Base-by-base conservation (phyloP, 2,113 vertebrate genomes). In the Malurus melanocephalus region DNA sequence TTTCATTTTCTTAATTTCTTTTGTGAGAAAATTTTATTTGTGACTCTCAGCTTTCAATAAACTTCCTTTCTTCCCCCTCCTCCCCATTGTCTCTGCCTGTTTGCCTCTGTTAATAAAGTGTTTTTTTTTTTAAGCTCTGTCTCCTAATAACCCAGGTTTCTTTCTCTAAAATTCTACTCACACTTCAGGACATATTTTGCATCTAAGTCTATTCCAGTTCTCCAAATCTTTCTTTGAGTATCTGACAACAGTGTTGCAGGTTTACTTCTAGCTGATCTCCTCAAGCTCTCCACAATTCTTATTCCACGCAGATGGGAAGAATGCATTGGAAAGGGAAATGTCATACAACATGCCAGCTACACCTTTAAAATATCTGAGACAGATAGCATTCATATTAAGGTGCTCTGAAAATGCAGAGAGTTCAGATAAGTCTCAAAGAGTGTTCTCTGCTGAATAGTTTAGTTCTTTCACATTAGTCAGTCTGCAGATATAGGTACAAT, bases 1-100 rank as follows among this genome's bases (percentile, higher is more conserved):
- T 94, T 92, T 89, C 1, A 93, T 95, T 90, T 90, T 91, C 95
- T 91, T 95, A 74, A 90, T 87, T 93, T 93, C 64, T 69, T 16
- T 52, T 59, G 52, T 93, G 74, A 94, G 59, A 92, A 93, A 92
- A 87, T 55, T 59, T 88, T 22, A 71, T 93, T 93, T 14, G 6
- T 86, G 40, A 53, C 53, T 88, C 61, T 84, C 80, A 91, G 17
- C 89, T 93, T 84, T 40, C 68, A 76, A 40, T 45, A 86, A 86
- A 16, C 18, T 66, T 90, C 26, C 13, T 90, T 89, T 72, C 78
- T 30, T 24, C 2, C 2, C 30, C 23, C 22, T 8, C 10, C n/a
- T 22, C 23, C 10, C 11, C 30, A 38, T 33, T 45, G 21, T 71
- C 57, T 59, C 68, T 2, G 1, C 20, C 79, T 76, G 42, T 73